Percentiles rank a stretch among this genome's conserved stretches.
phyloP scores from a whole-genome alignment of 2,113 vertebrate genomes.

The Antechinus flavipes region DNA sequence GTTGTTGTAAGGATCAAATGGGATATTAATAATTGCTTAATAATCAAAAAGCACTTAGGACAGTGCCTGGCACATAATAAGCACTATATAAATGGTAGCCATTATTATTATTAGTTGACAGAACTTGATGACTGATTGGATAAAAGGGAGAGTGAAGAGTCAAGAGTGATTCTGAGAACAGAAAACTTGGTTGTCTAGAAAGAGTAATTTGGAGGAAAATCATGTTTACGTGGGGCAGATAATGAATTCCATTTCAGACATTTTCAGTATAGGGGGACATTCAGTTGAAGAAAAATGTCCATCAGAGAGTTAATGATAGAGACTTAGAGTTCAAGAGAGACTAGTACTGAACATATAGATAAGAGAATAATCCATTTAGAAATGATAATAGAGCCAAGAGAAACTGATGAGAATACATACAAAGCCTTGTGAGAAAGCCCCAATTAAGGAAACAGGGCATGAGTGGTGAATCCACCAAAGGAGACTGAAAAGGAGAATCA shows the following conservation, averaged over 20 bases:
- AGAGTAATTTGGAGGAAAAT: neutral
- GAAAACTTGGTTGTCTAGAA: neutral
- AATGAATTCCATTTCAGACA: neutral
- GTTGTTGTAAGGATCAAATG: neutral
- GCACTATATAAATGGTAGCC: neutral
- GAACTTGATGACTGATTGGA: neutral
- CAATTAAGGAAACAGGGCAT: neutral
- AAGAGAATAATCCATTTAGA: neutral
- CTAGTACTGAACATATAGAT: neutral
- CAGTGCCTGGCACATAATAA: neutral
- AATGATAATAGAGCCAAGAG: neutral
- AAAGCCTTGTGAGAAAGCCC: neutral
- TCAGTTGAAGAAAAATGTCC: neutral
- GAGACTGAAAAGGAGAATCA: neutral
- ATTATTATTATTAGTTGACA: neutral
- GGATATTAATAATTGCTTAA: neutral
- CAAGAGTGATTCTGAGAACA: neutral
- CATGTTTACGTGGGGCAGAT: neutral
- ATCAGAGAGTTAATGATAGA: neutral
- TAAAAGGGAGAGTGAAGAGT: neutral
- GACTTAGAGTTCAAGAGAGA: neutral
- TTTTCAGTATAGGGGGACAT: neutral
- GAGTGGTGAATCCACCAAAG: neutral
- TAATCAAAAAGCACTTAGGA: neutral
- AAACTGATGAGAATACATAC: neutral